A percentile compares a stretch with the other conserved stretches of the same genome.
Evolutionary conservation across 2,797 vertebrate genomes (phyloP).

Genomic region (Lagocephalus sceleratus): DNA sequence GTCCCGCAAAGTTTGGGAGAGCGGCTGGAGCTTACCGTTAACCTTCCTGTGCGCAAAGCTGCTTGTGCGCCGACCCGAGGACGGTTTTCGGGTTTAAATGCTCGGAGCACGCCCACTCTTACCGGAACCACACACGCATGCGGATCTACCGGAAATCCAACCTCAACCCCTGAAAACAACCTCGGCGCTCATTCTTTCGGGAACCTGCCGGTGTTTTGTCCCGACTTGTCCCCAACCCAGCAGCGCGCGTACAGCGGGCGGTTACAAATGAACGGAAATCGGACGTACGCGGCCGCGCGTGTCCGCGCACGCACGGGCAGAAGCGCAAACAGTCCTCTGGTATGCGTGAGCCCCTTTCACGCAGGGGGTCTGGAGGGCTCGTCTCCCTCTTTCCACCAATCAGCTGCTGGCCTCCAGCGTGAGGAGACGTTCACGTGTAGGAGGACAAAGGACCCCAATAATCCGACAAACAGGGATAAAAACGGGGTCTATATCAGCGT

Average conservation of each 20-base stretch:
- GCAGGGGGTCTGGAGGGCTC: slow-evolving; percentile 12
- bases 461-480: too few species aligned
- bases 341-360: too few species aligned
- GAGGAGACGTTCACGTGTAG: slow-evolving; percentile 1
- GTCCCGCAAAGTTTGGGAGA: too few species aligned
- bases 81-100: slow-evolving; percentile 57
- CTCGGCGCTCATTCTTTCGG: neutral
- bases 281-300: too few species aligned
- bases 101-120: slow-evolving; percentile 61
- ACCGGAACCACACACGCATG: slow-evolving; percentile 16
- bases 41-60: slow-evolving; percentile 26
- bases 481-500: too few species aligned
- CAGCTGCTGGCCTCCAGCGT: neutral
- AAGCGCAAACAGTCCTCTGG: neutral
- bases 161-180: slow-evolving; percentile 20
- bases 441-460: too few species aligned
- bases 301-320: neutral
- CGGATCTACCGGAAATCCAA: neutral
- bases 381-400: slow-evolving; percentile 24
- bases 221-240: slow-evolving; percentile 3
- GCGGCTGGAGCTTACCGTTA: slow-evolving; percentile 19
- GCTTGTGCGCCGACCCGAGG: slow-evolving; percentile 19
- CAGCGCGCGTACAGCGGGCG: too few species aligned
- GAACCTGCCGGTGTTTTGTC: slow-evolving; percentile 17
- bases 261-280: too few species aligned